phyloP scores from a whole-genome alignment of 2,888 invertebrate species.

The Drosophila diplacantha region DNA sequence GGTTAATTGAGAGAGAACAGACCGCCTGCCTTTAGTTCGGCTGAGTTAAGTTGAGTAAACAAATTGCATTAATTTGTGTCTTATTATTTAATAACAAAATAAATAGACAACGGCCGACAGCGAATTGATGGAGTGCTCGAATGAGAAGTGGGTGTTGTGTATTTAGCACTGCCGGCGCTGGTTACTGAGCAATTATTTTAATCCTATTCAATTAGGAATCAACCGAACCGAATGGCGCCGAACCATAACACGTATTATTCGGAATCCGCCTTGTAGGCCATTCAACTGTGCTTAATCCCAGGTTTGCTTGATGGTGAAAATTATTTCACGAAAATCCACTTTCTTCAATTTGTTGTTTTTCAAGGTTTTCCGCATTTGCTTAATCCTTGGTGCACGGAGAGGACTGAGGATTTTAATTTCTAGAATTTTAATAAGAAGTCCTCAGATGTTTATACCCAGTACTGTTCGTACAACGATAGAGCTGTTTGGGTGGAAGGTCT shows the following conservation, averaged over 20 bases:
- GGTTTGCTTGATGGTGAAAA: slow-evolving; percentile 2
- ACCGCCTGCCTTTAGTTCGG: slow-evolving; percentile 38
- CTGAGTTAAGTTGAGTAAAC: slow-evolving; percentile 59
- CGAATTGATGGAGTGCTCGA: slow-evolving; percentile 43
- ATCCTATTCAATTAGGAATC: slow-evolving; percentile 55
- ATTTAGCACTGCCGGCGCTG: slow-evolving; percentile 43
- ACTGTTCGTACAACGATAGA: not conserved
- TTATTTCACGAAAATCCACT: slow-evolving; percentile 1
- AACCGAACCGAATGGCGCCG: slow-evolving; percentile 47
- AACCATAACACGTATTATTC: slow-evolving; percentile 6
- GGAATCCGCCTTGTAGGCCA: not conserved
- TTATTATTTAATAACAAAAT: slow-evolving; percentile 70
- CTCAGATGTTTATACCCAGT: not conserved
- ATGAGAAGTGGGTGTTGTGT: slow-evolving; percentile 13
- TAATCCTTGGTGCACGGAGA: not conserved
- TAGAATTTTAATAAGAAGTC: not conserved
- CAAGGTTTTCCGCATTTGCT: not conserved
- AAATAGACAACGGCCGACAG: slow-evolving; percentile 60
- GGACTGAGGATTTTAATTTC: not conserved
- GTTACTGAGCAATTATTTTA: slow-evolving; percentile 56
- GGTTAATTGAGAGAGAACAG: slow-evolving; percentile 35
- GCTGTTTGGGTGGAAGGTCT: not conserved
- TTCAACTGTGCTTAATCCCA: slow-evolving; percentile 3
- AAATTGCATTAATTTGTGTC: slow-evolving; percentile 70
- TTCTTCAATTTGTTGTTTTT: not conserved